Base-by-base conservation (phyloP, 2,888 invertebrate species). In the Hydropsyche betteni region DNA sequence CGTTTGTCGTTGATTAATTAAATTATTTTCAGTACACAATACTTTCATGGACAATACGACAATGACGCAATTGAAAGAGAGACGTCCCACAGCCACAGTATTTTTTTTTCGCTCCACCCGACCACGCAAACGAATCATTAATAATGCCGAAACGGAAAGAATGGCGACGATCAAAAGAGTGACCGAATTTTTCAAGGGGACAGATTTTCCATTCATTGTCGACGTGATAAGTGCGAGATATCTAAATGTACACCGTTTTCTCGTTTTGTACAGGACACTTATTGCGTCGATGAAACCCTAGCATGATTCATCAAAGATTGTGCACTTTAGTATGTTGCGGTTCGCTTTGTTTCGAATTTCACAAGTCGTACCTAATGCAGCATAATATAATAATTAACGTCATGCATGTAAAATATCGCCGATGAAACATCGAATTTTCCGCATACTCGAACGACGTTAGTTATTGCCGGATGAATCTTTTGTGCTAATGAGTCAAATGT, bases 1-100 rank as follows among this genome's bases (percentile, higher is more conserved):
- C n/a, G n/a, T 58, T 52, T 75, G 75, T 75, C 75, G 55, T 72
- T 72, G 72, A 72, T 72, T 72, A 72, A 72, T 72, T 72, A 58
- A 72, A 72, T 72, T 72, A 58, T 72, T 64, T 58, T 61, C 72
- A 44, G 55, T 70, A 64, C 64, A 36, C 36, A 64, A 64, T 64
- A 64, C 36, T 64, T 64, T 64, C 52, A 70, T 34, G 53, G 53
- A 70, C 70, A 70, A 70, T 53, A 70, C 53, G 70, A 70, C 70
- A 70, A n/a, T 70, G 70, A 70, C 70, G 70, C 24, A 70, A 70
- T 34, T 33, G 52, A 70, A 70, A 70, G 24, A 53, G n/a, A 53
- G 53, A 52, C 52, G 51, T 70, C 38, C n/a, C 50, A 44, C 38
- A 16, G 16, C 24, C 7, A 33, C 7, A 24, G n/a, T 61, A 7